Evolutionary conservation across 2,797 vertebrate species (phyloP), one percentile per base, ranked within the genome.

Genomic region (Galaxias olidus): DNA sequence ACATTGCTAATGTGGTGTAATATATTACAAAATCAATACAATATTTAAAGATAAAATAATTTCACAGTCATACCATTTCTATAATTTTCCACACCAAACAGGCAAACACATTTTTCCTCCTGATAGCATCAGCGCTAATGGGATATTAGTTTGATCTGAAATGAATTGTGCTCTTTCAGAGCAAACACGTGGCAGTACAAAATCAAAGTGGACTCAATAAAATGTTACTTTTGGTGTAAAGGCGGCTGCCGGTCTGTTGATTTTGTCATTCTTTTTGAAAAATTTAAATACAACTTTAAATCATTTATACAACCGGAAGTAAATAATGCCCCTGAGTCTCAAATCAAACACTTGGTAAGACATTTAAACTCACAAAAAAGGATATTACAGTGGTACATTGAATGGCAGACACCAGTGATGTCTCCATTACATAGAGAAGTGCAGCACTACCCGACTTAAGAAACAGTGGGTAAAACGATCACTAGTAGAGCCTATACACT

Each of bases 271-370:
- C 70, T 77, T 77, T 79, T 64, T 64, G 43, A 56, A 76, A 72
- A 54, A 61, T 69, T 65, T 60, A 59, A 11, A 53, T 76, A 58
- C 60, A 63, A 72, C 46, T 15, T 17, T 69, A 74, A 79, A 69
- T n/a, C 59, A 72, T 56, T 62, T 51, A 63, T 52, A 62, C 48
- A 45, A 59, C 19, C n/a, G 71, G 50, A 71, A 72, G 43, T 69
- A 74, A 75, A 73, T 77, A 71, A 76, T 87, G 82, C 66, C 87
- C 90, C 91, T 92, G 90, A 92, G 90, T 78, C 85, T 82, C 76
- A 84, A 77, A 77, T 87, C 64, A 76, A 76, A 59, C 50, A 80
- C 20, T 47, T 60, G n/a, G n/a, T n/a, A 76, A 46, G 64, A 30
- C 30, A 30, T 30, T 30, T 30, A 30, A 30, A 30, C 3, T 30